Evolutionary conservation across 2,797 vertebrate species (phyloP).

Genomic region (Mormyrus proboscirostris): DNA sequence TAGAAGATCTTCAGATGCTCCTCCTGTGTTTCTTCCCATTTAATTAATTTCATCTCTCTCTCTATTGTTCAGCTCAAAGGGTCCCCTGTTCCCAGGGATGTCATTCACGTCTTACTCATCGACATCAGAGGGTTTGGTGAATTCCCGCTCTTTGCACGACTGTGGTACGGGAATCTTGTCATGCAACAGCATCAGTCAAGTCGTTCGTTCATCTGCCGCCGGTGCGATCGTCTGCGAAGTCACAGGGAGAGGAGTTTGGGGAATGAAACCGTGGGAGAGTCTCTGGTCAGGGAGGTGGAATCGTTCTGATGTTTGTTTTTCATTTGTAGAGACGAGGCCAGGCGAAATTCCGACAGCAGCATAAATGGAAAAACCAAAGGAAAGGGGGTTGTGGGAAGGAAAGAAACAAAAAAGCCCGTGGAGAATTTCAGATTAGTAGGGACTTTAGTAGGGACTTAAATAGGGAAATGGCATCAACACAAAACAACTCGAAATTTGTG

Average conservation of each 20-base stretch:
- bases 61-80: neutral
- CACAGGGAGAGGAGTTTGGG: neutral
- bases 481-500: neutral
- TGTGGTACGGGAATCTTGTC: constrained; percentile 45
- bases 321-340: neutral
- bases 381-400: neutral
- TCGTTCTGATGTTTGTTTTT: neutral
- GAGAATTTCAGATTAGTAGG: neutral
- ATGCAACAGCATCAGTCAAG: constrained; percentile 48
- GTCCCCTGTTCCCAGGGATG: constrained; percentile 18
- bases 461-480: neutral
- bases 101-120: constrained; percentile 38
- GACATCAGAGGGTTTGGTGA: constrained; percentile 51
- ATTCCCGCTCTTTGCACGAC: constrained; percentile 60
- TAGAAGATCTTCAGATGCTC: constrained; percentile 28
- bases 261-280: neutral
- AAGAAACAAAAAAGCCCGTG: neutral
- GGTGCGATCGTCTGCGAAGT: constrained; percentile 26
- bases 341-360: neutral
- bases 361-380: neutral
- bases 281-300: neutral
- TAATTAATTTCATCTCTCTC: neutral
- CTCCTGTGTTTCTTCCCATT: constrained; percentile 7
- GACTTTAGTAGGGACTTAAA: neutral
- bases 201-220: constrained; percentile 35